Evolutionary conservation across 2,113 vertebrate species (phyloP).

Genomic region (Brachionichthys hirsutus): DNA sequence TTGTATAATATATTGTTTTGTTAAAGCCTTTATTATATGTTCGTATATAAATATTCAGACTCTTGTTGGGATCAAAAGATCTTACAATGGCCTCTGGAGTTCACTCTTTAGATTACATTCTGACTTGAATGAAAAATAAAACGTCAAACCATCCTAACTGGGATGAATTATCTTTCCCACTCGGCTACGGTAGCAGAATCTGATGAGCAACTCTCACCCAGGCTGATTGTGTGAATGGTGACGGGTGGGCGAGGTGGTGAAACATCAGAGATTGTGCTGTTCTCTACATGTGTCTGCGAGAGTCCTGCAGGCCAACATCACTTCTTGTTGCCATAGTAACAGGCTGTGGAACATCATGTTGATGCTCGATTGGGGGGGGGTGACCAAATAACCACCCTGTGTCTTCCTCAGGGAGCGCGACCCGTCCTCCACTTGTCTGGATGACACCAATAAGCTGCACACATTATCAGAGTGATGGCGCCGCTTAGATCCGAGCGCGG

Average conservation of each 20-base stretch:
- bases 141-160: background rate
- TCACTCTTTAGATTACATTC: background rate
- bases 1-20: too few species aligned
- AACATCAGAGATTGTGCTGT: slow-evolving; percentile 9
- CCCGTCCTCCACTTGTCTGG: slow-evolving; percentile 37
- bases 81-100: background rate
- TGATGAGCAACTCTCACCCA: slow-evolving; percentile 30
- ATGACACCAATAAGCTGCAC: slow-evolving; percentile 11
- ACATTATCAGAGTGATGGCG: background rate
- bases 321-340: slow-evolving; percentile 80
- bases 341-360: slow-evolving; percentile 61
- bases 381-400: slow-evolving; percentile 35
- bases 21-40: too few species aligned
- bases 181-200: slow-evolving; percentile 1
- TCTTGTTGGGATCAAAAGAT: too few species aligned
- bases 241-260: slow-evolving; percentile 71
- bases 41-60: too few species aligned
- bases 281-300: slow-evolving; percentile 33
- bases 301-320: slow-evolving; percentile 61
- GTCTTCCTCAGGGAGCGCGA: slow-evolving; percentile 33
- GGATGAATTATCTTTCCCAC: background rate
- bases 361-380: slow-evolving; percentile 33
- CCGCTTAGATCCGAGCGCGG: background rate
- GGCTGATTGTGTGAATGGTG: slow-evolving; percentile 59
- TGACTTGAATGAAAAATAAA: background rate